These are phyloP conservation scores for Pluvialis apricaria DNA, from an alignment of 2,113 vertebrate species.

Conservation along the genomic window DNA sequence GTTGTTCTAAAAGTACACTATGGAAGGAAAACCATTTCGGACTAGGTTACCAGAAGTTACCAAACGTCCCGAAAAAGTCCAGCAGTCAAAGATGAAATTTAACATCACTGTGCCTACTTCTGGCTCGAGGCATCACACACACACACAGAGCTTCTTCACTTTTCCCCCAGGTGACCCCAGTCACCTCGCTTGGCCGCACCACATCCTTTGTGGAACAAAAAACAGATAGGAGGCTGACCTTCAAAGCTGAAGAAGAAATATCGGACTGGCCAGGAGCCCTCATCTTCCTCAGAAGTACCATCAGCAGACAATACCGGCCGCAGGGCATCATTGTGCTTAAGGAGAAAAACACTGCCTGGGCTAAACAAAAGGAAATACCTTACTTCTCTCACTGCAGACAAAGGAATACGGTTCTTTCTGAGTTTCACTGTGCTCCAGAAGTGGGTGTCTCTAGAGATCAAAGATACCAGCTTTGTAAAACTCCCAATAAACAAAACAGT, in stretches of 20 bases:
- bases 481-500: background rate
- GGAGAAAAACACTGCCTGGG: background rate
- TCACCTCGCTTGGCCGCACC: rapidly evolving
- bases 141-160: background rate
- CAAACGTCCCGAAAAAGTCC: background rate
- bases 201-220: background rate
- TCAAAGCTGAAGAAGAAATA: background rate
- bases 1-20: background rate
- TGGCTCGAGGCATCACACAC: background rate
- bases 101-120: background rate
- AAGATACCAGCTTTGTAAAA: background rate
- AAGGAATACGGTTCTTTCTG: background rate
- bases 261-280: background rate
- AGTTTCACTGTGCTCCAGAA: background rate
- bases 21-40: rapidly evolving
- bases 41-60: background rate
- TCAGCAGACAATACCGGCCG: background rate
- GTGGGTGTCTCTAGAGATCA: background rate
- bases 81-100: background rate
- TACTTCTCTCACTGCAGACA: background rate
- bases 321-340: background rate
- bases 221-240: background rate
- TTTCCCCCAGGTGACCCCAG: background rate
- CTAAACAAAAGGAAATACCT: background rate
- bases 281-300: background rate